Percentiles rank a stretch among this genome's conserved stretches.
These are phyloP conservation scores for Erebia palarica DNA, from an alignment of 2,888 invertebrate genomes.

Conservation along the genomic window DNA sequence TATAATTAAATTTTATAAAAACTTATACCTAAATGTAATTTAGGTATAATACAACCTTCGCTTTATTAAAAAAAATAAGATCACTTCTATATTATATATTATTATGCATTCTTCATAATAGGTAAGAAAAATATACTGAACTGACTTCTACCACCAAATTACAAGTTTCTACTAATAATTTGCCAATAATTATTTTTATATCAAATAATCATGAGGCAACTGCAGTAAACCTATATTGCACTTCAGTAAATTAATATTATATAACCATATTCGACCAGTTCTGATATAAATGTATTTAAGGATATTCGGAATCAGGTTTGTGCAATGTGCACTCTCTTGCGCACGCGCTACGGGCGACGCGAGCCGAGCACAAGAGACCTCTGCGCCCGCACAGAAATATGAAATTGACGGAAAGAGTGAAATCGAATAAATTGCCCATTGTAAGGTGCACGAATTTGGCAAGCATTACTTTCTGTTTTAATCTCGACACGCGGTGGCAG, in stretches of 20 bases:
- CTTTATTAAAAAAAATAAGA: no score
- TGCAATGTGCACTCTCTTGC: neutral
- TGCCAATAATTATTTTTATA: no score
- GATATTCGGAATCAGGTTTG: conserved; percentile 7
- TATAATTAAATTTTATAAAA: no score
- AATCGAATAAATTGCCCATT: conserved; percentile 80
- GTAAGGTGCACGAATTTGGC: conserved; percentile 76
- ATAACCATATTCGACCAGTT: neutral
- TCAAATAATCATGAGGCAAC: no score
- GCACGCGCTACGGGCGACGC: neutral
- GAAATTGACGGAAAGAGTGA: conserved; percentile 77
- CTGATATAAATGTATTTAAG: neutral
- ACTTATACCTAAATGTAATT: no score
- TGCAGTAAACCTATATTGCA: no score
- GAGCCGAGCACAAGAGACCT: neutral
- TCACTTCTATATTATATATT: no score
- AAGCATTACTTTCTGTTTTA: conserved; percentile 76
- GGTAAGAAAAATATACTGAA: no score
- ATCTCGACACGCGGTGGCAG: conserved; percentile 59
- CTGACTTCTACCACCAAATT: no score
- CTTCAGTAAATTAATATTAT: neutral
- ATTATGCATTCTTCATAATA: no score
- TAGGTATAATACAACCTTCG: no score
- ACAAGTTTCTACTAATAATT: no score
- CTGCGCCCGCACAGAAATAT: conserved; percentile 54